Evolutionary conservation across 2,888 invertebrate species (phyloP).

Genomic region (Byasa hedistus): DNA sequence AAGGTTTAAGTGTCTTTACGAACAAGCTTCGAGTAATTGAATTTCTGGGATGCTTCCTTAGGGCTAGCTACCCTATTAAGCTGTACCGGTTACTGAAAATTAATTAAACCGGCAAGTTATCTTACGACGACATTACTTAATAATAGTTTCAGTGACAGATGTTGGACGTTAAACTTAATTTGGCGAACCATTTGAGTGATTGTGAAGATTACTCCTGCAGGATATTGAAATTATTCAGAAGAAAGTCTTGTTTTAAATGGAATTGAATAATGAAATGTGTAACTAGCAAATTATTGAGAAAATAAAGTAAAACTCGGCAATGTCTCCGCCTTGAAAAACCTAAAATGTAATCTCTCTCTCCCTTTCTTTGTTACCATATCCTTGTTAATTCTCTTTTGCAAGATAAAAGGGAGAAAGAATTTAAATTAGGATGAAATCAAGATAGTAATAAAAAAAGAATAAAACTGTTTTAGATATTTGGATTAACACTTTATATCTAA

Average conservation of each 20-base stretch:
- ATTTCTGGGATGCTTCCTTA: conserved; percentile 22
- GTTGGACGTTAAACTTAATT: conserved; percentile 24
- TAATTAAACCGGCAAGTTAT: conserved; percentile 26
- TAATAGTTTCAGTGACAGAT: conserved; percentile 26
- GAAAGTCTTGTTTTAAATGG: no score
- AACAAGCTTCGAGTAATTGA: conserved; percentile 14
- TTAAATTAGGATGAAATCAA: no score
- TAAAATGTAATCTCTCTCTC: no score
- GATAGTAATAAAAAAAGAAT: no score
- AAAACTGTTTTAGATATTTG: no score
- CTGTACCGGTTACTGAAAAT: conserved; percentile 25
- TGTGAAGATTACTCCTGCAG: neutral
- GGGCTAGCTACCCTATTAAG: conserved; percentile 24
- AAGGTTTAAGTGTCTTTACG: conserved; percentile 1
- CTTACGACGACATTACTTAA: conserved; percentile 26
- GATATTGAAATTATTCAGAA: neutral
- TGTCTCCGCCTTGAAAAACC: no score
- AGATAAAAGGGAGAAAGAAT: no score
- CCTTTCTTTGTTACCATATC: no score
- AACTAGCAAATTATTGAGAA: neutral
- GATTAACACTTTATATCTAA: no score
- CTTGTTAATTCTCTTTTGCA: no score
- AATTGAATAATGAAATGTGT: neutral
- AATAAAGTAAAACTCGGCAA: no score
- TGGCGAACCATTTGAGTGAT: conserved; percentile 1